Percentiles rank a stretch among this genome's conserved stretches.
Conservation (phyloP, 2,797 vertebrate species). For the Uromys caudimaculatus region DNA sequence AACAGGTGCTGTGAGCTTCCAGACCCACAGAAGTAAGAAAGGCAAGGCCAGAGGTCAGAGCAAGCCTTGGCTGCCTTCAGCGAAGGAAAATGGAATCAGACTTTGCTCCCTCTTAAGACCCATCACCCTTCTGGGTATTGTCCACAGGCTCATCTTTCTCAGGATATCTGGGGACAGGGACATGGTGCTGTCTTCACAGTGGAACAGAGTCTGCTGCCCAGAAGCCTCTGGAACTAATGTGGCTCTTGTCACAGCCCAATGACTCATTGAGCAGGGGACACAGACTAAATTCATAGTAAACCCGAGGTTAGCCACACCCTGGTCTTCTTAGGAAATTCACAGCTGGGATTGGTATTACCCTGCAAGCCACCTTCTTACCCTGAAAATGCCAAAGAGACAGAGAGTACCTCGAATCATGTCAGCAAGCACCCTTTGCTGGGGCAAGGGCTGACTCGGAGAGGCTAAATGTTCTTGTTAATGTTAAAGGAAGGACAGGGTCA, state of each 20-base stretch:
- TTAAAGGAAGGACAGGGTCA: too few relatives aligned
- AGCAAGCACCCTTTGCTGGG: neutral
- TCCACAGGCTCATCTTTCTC: neutral
- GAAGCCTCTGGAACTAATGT: neutral
- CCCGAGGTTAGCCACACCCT: neutral
- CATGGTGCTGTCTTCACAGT: neutral
- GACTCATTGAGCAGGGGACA: neutral
- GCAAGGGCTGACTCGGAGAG: neutral
- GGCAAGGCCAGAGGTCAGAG: neutral
- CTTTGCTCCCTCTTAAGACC: neutral
- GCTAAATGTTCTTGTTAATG: neutral
- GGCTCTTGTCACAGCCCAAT: neutral
- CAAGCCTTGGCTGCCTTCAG: neutral
- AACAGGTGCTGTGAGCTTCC: neutral
- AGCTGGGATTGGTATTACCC: neutral
- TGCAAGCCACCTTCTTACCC: neutral
- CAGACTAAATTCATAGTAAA: neutral
- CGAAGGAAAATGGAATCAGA: neutral
- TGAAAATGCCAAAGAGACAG: rapidly evolving
- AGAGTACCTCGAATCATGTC: rapidly evolving
- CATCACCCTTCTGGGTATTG: neutral
- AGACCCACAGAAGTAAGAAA: neutral
- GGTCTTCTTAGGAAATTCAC: neutral
- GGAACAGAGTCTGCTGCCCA: neutral
- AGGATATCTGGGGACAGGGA: neutral